Conservation (phyloP, 2,888 invertebrate species). For the Agrochola litura region DNA sequence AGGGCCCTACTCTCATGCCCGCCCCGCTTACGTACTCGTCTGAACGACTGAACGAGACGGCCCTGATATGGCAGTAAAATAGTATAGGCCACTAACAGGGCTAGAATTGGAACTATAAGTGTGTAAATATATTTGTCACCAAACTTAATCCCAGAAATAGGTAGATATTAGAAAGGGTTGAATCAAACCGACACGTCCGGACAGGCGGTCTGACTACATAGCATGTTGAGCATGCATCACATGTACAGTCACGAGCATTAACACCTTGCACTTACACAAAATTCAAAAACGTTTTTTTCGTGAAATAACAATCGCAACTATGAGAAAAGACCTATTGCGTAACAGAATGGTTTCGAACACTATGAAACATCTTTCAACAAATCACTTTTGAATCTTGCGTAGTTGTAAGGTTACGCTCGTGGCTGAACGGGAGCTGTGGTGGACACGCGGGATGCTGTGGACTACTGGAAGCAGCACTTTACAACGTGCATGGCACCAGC, state of each 20-base stretch:
- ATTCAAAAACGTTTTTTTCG: neutral
- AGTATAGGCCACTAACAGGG: conserved; percentile 49
- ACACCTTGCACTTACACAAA: neutral
- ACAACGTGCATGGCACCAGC: conserved; percentile 38
- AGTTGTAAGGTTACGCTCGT: neutral
- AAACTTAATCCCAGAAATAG: conserved; percentile 59
- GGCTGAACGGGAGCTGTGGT: conserved; percentile 14
- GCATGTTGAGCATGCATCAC: conserved; percentile 33
- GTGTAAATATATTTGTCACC: conserved; percentile 66
- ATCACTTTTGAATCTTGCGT: neutral
- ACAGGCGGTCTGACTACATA: neutral
- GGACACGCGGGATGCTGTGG: conserved; percentile 3
- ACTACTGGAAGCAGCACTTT: conserved; percentile 30
- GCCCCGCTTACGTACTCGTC: conserved; percentile 10
- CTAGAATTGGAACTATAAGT: conserved; percentile 40
- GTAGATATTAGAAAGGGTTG: conserved; percentile 31
- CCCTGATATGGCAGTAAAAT: conserved; percentile 28
- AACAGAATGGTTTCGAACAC: neutral
- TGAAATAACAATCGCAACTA: neutral
- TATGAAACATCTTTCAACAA: neutral
- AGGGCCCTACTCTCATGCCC: conserved; percentile 34
- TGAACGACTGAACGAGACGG: conserved; percentile 18
- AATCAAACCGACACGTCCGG: conserved; percentile 41
- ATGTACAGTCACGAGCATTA: neutral
- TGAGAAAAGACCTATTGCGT: neutral